Evolutionary conservation across 1,140 invertebrate genomes (phyloP).

Genomic region (Pseudomyrmex sp.): DNA sequence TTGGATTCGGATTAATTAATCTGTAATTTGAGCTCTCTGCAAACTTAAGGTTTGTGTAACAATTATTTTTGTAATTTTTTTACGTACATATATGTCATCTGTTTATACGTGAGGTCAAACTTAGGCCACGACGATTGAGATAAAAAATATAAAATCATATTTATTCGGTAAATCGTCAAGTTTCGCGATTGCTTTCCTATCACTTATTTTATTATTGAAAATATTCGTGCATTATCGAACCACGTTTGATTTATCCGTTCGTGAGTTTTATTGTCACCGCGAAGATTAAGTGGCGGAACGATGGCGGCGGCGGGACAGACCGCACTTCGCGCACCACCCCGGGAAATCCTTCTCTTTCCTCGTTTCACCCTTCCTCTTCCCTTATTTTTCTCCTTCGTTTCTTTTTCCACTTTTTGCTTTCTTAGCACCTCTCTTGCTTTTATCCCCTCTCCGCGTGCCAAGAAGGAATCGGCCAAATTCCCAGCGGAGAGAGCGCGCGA

Average conservation of each 20-base stretch:
- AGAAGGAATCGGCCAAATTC: slow-evolving; percentile 42
- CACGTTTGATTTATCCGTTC: slow-evolving; percentile 25
- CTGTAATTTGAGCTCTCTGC: too few relatives aligned
- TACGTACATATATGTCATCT: too few relatives aligned
- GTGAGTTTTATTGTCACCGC: slow-evolving; percentile 44
- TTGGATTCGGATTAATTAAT: not conserved
- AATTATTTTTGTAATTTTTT: too few relatives aligned
- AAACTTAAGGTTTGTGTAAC: too few relatives aligned
- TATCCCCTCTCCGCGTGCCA: not conserved
- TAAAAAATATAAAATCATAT: not conserved
- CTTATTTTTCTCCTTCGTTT: not conserved
- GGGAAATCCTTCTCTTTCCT: slow-evolving; percentile 40
- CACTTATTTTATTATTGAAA: not conserved
- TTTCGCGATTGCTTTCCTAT: not conserved
- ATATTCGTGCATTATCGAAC: not conserved
- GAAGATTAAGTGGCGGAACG: slow-evolving; percentile 65
- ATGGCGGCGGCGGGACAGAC: not conserved
- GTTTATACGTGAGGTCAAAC: too few relatives aligned
- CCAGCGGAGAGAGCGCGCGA: slow-evolving; percentile 2
- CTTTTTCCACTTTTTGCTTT: slow-evolving; percentile 36
- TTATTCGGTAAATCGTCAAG: not conserved
- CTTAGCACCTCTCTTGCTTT: not conserved
- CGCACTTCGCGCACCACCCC: not conserved
- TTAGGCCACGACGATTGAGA: too few relatives aligned
- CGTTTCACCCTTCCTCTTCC: not conserved